Percentiles rank a stretch among this genome's conserved stretches.
Evolutionary conservation across 1,140 invertebrate species (phyloP).

Genomic region (Eurosta solidaginis): DNA sequence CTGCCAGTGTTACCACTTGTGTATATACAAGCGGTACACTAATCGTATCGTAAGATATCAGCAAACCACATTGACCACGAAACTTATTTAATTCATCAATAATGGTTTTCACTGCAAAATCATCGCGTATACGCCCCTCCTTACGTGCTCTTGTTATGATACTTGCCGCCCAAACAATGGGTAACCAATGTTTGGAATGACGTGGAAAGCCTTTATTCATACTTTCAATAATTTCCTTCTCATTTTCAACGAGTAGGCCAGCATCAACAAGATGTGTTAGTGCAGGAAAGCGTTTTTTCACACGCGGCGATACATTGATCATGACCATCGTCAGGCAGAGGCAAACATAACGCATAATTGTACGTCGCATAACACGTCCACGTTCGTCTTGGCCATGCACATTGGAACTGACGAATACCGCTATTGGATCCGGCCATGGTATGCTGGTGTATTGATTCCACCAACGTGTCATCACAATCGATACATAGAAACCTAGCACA

Average conservation of each 20-base stretch:
- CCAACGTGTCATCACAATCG: conserved; percentile 91
- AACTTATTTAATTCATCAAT: conserved; percentile 91
- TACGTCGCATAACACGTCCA: conserved; percentile 83
- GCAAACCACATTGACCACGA: conserved; percentile 79
- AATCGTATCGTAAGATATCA: conserved; percentile 88
- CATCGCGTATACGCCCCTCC: conserved; percentile 89
- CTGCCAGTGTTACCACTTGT: conserved; percentile 90
- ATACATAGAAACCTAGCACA: conserved; percentile 91
- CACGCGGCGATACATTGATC: conserved; percentile 82
- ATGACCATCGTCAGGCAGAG: conserved; percentile 83
- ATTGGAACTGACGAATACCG: conserved; percentile 73
- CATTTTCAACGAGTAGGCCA: conserved; percentile 86
- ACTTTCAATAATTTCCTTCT: conserved; percentile 78
- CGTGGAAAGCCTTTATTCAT: conserved; percentile 83
- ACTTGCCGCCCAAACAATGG: conserved; percentile 90
- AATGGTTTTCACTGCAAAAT: conserved; percentile 90
- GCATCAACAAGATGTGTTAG: conserved; percentile 86
- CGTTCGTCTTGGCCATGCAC: conserved; percentile 75
- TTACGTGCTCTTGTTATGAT: conserved; percentile 85
- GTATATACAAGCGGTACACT: conserved; percentile 94
- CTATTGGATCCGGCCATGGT: conserved; percentile 82
- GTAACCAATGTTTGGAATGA: conserved; percentile 93
- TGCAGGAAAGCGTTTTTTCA: conserved; percentile 91
- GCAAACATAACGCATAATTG: conserved; percentile 83
- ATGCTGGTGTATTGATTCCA: conserved; percentile 85